Evolutionary conservation across 1,140 invertebrate species (phyloP).

Genomic region (Trichonephila clavipes): DNA sequence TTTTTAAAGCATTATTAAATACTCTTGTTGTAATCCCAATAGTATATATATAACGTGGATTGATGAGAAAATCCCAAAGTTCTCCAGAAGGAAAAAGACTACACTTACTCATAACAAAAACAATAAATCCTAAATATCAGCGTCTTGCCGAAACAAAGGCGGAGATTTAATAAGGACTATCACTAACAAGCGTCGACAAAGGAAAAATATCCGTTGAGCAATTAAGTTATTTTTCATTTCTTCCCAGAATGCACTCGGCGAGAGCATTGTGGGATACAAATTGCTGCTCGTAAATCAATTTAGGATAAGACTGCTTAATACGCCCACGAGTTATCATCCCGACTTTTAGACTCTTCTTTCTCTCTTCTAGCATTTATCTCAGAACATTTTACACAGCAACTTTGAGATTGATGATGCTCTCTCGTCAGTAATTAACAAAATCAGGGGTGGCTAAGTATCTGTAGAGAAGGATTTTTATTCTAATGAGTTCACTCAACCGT

Average conservation of each 20-base stretch:
- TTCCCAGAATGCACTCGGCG: not conserved
- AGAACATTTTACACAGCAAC: not conserved
- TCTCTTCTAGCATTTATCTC: not conserved
- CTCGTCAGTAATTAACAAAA: constrained; percentile 3
- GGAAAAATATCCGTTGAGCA: not conserved
- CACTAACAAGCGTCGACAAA: constrained; percentile 6
- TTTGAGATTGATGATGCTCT: not conserved
- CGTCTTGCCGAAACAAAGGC: constrained; percentile 19
- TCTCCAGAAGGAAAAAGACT: not conserved
- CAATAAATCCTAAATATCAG: not conserved
- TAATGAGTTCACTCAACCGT: constrained; percentile 29
- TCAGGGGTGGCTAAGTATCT: not conserved
- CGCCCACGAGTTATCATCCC: not conserved
- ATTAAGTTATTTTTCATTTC: constrained; percentile 7
- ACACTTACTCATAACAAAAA: not conserved
- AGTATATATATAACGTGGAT: not conserved
- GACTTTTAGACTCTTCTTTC: not conserved
- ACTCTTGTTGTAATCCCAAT: too few relatives aligned
- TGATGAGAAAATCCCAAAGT: not conserved
- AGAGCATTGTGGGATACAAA: not conserved
- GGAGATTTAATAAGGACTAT: not conserved
- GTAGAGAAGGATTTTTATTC: not conserved
- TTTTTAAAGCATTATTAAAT: too few relatives aligned
- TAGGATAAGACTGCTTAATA: not conserved
- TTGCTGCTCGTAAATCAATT: constrained; percentile 17